A percentile compares a stretch with the other conserved stretches of the same genome.
Evolutionary conservation across 2,888 invertebrate species (phyloP).

Genomic region (Chrysolina haemoptera): DNA sequence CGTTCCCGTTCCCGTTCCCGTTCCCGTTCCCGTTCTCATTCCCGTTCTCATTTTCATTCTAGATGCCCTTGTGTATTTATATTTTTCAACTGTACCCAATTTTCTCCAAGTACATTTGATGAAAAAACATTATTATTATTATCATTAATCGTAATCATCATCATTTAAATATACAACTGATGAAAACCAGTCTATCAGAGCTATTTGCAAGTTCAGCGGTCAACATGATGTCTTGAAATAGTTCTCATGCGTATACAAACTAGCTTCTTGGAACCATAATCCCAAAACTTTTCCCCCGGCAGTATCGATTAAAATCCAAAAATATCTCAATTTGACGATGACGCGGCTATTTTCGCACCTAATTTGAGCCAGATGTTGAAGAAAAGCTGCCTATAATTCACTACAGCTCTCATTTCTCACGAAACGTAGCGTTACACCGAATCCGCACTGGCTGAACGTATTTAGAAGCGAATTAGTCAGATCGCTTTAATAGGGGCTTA

Average conservation of each 20-base stretch:
- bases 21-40: too few species aligned
- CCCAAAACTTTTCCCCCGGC: slow-evolving; percentile 12
- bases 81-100: too few species aligned
- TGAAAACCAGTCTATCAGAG: too few species aligned
- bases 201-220: too few species aligned
- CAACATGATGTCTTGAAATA: too few species aligned
- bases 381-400: slow-evolving; percentile 46
- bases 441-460: slow-evolving; percentile 45
- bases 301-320: slow-evolving; percentile 37
- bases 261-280: not conserved
- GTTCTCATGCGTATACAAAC: not conserved
- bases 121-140: too few species aligned
- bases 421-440: slow-evolving; percentile 31
- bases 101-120: too few species aligned
- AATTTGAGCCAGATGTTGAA: slow-evolving; percentile 42
- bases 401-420: slow-evolving; percentile 44
- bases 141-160: too few species aligned
- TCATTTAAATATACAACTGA: too few species aligned
- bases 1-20: too few species aligned
- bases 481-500: slow-evolving; percentile 57
- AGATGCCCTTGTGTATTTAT: too few species aligned
- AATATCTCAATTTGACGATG: slow-evolving; percentile 42
- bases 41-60: too few species aligned
- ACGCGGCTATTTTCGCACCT: slow-evolving; percentile 42
- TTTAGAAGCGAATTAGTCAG: slow-evolving; percentile 56